Evolutionary conservation across 2,113 vertebrate species (phyloP).

Genomic region (Anoplopoma fimbria): DNA sequence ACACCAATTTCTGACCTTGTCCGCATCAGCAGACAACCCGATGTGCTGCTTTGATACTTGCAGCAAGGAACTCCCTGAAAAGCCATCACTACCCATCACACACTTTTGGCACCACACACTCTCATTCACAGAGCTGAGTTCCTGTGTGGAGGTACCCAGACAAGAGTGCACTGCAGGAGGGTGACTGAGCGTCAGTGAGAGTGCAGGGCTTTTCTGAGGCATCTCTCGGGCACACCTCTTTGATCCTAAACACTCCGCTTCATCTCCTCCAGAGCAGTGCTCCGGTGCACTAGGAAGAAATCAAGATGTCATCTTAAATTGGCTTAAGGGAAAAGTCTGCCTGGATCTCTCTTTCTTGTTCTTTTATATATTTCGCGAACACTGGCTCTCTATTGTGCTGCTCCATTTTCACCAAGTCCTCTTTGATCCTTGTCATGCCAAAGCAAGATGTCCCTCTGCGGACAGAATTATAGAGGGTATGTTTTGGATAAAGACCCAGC

Average conservation of each 20-base stretch:
- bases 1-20: conserved; percentile 23
- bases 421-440: conserved; percentile 79
- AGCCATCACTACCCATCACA: conserved; percentile 20
- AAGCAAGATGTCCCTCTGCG: conserved; percentile 64
- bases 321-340: conserved; percentile 76
- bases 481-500: conserved; percentile 57
- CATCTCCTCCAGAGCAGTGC: conserved; percentile 72
- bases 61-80: conserved; percentile 20
- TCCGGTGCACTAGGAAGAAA: conserved; percentile 75
- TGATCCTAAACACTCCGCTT: conserved; percentile 82
- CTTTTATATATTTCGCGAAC: conserved; percentile 66
- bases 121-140: conserved; percentile 31
- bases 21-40: conserved; percentile 3
- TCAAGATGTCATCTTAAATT: conserved; percentile 85
- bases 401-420: conserved; percentile 63
- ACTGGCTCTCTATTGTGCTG: conserved; percentile 65
- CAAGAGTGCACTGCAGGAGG: conserved; percentile 66
- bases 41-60: conserved; percentile 18
- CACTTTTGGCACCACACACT: conserved; percentile 29
- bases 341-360: conserved; percentile 72
- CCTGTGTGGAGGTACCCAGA: conserved; percentile 58
- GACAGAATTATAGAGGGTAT: conserved; percentile 59
- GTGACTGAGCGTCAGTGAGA: conserved; percentile 66
- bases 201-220: conserved; percentile 67
- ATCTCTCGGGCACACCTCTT: conserved; percentile 71